Evolutionary conservation across 53 echinoderm and acorn worm species (phyloP).

Genomic region (Crossaster papposus): DNA sequence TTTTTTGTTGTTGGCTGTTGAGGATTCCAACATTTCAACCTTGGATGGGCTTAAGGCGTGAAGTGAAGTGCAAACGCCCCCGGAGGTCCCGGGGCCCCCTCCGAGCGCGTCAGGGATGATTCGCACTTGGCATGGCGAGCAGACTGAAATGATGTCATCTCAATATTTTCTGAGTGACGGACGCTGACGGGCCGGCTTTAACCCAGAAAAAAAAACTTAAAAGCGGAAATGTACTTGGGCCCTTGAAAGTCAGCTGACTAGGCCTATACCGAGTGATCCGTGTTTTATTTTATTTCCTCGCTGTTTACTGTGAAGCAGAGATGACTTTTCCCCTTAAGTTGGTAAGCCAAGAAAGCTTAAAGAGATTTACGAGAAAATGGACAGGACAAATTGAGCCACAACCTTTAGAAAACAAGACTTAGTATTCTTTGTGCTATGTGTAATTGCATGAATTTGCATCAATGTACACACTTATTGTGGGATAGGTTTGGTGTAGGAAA

Average conservation of each 20-base stretch:
- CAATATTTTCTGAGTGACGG: slow-evolving; percentile 54
- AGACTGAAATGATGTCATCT: slow-evolving; percentile 45
- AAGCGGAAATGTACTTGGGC: neutral
- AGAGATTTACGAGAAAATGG: no score
- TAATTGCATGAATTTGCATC: no score
- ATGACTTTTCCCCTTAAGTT: neutral
- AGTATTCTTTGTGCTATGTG: no score
- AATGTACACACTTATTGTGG: no score
- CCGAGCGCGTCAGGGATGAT: slow-evolving; percentile 16
- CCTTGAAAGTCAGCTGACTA: slow-evolving; percentile 14
- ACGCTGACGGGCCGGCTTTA: slow-evolving; percentile 33
- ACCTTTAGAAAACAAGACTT: no score
- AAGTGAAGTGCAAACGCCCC: slow-evolving; percentile 44
- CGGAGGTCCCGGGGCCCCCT: slow-evolving; percentile 6
- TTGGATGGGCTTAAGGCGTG: slow-evolving; percentile 42
- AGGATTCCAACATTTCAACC: slow-evolving; percentile 13
- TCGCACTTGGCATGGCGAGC: slow-evolving; percentile 9
- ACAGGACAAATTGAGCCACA: no score
- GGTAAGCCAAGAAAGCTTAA: no score
- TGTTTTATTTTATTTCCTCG: neutral
- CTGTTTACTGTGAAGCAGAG: neutral
- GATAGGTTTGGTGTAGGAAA: no score
- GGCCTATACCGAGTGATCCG: slow-evolving; percentile 28
- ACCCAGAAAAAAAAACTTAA: neutral
- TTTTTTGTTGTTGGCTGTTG: neutral